Evolutionary conservation across 2,797 vertebrate genomes (phyloP).

Genomic region (Amniataba percoides): DNA sequence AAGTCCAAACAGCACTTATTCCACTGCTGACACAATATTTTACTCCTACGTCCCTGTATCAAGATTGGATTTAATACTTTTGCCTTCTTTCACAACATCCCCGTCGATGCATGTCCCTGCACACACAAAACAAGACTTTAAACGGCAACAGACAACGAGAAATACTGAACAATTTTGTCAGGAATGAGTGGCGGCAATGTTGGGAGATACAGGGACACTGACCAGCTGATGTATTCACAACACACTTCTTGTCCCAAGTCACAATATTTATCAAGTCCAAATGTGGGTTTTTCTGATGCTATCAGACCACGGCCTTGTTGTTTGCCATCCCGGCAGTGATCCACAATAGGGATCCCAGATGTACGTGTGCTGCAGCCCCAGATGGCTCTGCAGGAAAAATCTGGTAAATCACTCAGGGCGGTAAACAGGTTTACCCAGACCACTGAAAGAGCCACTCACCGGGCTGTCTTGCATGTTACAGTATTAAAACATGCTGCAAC

Average conservation of each 20-base stretch:
- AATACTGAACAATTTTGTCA: neutral
- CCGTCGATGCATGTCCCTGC: neutral
- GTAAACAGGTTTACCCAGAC: slow-evolving; percentile 51
- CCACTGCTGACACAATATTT: slow-evolving; percentile 12
- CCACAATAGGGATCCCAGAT: slow-evolving; percentile 68
- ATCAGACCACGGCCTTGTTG: slow-evolving; percentile 13
- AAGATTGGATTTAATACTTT: neutral
- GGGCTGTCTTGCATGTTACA: too few relatives aligned
- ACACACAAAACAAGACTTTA: slow-evolving; percentile 12
- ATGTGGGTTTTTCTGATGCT: slow-evolving; percentile 20
- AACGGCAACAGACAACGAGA: neutral
- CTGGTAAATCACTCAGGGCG: slow-evolving; percentile 65
- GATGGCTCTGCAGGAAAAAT: slow-evolving; percentile 65
- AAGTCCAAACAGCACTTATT: slow-evolving; percentile 18
- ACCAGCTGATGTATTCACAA: slow-evolving; percentile 37
- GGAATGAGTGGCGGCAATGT: neutral
- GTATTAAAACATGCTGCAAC: too few relatives aligned
- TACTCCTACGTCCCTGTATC: neutral
- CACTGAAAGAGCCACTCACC: neutral
- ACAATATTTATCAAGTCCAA: slow-evolving; percentile 41
- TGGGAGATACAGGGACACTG: neutral
- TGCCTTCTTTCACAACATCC: neutral
- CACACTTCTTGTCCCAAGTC: slow-evolving; percentile 36
- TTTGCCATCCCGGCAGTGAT: slow-evolving; percentile 26
- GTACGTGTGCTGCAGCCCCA: slow-evolving; percentile 47